Evolutionary conservation across 2,888 invertebrate genomes (phyloP), one percentile per base, ranked within the genome.

Genomic region (Drosophila mimica): DNA sequence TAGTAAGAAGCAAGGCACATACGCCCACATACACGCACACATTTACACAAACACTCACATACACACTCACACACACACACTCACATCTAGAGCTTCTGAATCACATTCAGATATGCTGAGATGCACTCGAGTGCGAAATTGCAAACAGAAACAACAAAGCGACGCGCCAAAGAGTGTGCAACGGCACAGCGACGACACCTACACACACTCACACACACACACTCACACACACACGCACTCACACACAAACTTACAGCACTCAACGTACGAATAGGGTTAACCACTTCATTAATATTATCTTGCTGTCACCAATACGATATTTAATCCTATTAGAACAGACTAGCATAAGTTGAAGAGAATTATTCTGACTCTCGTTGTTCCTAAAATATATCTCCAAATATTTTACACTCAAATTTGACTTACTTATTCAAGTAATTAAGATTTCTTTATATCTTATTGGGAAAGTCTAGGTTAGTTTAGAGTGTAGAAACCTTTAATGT

Each of bases 61-160:
- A 34, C 59, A 40, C 38, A 46, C 15, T 17, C 38, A 33, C 53
- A 34, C 38, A 36, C 64, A 43, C 43, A 7, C 43, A 46, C 43
- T 34, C 60, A 53, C 72, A 62, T 60, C 54, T 31, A 58, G 49
- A 36, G 52, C 57, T 60, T 43, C 59, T 60, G 70, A 79, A 70
- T 76, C 80, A 36, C 70, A 75, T 77, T 74, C 74, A 76, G 83
- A 81, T 74, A 64, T 68, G 64, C 83, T 54, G 69, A 62, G 52
- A 89, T 82, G 76, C 86, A 86, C 70, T 89, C 90, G 73, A 81
- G 88, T 86, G 86, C 81, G 88, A 86, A 89, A 86, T 85, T 85
- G 84, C 84, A 76, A 71, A 77, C 70, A 76, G 71, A 70, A 88
- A 81, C 81, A 79, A 70, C 77, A 81, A 72, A 74, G 66, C 69